A percentile compares a stretch with the other conserved stretches of the same genome.
Conservation (phyloP, 2,797 vertebrate species). For the Schizothorax lantsangensis region DNA sequence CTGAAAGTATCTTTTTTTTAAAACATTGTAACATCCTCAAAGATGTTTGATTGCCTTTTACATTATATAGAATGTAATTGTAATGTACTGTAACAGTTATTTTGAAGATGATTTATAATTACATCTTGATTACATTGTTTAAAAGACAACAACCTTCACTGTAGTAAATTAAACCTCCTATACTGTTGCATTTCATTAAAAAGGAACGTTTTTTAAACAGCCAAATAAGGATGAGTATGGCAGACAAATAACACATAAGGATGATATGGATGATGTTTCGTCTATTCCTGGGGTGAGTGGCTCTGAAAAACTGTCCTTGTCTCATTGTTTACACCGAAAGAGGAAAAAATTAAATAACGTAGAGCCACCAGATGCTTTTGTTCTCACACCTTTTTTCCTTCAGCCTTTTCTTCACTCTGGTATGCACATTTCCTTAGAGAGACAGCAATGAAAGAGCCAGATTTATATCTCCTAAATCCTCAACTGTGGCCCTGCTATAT, state of each 20-base stretch:
- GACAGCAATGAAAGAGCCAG: slow-evolving; percentile 58
- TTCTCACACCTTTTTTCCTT: slow-evolving; percentile 37
- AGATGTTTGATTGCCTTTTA: background rate
- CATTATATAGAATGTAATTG: background rate
- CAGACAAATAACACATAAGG: slow-evolving; percentile 2
- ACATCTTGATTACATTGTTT: background rate
- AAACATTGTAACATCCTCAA: background rate
- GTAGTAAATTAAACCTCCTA: slow-evolving; percentile 3
- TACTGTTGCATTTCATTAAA: slow-evolving; percentile 18
- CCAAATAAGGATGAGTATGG: background rate
- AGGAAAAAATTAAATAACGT: background rate
- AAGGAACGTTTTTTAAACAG: background rate
- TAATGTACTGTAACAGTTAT: background rate
- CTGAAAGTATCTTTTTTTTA: background rate
- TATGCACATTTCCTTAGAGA: slow-evolving; percentile 53
- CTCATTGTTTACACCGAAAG: slow-evolving; percentile 32
- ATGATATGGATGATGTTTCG: background rate
- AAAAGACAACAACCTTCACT: background rate
- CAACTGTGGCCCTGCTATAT: slow-evolving; percentile 58
- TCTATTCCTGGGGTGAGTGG: slow-evolving; percentile 4
- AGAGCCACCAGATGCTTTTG: slow-evolving; percentile 32
- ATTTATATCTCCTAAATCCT: slow-evolving; percentile 68
- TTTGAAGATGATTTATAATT: slow-evolving; percentile 11
- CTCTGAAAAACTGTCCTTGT: slow-evolving; percentile 28
- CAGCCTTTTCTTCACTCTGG: slow-evolving; percentile 31